These are phyloP conservation scores for Troides oblongomaculatus DNA, from an alignment of 2,888 invertebrate genomes.

Conservation along the genomic window DNA sequence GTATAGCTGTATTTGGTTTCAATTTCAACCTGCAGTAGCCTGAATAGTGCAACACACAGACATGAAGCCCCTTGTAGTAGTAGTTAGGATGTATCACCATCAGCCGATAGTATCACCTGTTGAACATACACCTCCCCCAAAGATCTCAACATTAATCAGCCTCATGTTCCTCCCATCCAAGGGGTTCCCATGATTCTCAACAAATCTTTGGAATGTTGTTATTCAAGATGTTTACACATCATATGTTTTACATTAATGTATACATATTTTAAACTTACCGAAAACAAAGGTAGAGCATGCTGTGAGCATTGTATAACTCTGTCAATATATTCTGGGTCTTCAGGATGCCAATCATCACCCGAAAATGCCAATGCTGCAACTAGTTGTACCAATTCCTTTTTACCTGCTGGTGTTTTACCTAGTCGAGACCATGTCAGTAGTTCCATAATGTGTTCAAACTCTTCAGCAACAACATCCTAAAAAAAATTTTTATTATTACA, in stretches of 20 bases:
- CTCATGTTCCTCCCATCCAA: too few relatives aligned
- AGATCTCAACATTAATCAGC: too few relatives aligned
- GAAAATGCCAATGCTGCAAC: conserved; percentile 88
- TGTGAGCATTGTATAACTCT: conserved; percentile 91
- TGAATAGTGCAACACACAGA: too few relatives aligned
- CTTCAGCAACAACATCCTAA: conserved; percentile 93
- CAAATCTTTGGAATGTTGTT: too few relatives aligned
- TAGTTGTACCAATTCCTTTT: conserved; percentile 92
- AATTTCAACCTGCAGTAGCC: too few relatives aligned
- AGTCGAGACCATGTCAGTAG: conserved; percentile 90
- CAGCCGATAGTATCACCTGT: too few relatives aligned
- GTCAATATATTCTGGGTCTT: conserved; percentile 86
- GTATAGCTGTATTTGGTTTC: too few relatives aligned
- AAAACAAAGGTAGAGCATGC: conserved; percentile 92
- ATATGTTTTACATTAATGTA: background rate
- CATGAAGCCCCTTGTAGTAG: too few relatives aligned
- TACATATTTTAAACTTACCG: conserved; percentile 81
- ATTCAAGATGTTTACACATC: too few relatives aligned
- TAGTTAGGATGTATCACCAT: too few relatives aligned
- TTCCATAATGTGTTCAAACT: conserved; percentile 94
- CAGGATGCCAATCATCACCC: conserved; percentile 85
- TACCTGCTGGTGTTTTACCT: conserved; percentile 89
- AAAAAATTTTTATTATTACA: conserved; percentile 12
- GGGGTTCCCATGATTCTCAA: too few relatives aligned
- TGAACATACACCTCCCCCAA: too few relatives aligned